A percentile compares a stretch with the other conserved stretches of the same genome.
phyloP scores from a whole-genome alignment of 2,888 invertebrate genomes.

The Uropetala carovei region DNA sequence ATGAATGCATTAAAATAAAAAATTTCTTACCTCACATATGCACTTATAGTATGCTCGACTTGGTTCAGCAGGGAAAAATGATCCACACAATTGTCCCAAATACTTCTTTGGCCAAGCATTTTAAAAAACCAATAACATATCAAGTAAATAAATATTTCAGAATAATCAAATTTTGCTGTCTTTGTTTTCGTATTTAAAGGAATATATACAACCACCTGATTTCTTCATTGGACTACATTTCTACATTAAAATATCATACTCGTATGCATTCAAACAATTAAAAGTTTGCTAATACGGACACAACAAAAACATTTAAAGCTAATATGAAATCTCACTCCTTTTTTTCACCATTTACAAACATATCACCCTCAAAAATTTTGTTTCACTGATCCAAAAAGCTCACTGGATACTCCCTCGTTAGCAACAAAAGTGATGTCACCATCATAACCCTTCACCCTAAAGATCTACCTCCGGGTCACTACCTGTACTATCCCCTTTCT shows the following conservation, averaged over 20 bases:
- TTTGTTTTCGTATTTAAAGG: slow-evolving; percentile 16
- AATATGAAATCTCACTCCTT: slow-evolving; percentile 56
- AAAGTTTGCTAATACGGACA: slow-evolving; percentile 39
- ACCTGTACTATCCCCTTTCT: slow-evolving; percentile 51
- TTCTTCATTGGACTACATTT: slow-evolving; percentile 31
- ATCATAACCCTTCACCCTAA: background rate
- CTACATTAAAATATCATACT: slow-evolving; percentile 50
- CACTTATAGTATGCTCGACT: slow-evolving; percentile 36
- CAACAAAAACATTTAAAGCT: slow-evolving; percentile 59
- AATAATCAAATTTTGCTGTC: slow-evolving; percentile 39
- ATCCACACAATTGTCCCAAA: slow-evolving; percentile 44
- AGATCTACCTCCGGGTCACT: slow-evolving; percentile 61
- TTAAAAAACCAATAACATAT: slow-evolving; percentile 44
- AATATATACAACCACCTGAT: slow-evolving; percentile 40
- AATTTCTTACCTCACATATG: slow-evolving; percentile 39
- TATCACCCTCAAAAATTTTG: slow-evolving; percentile 48
- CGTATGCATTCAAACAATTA: slow-evolving; percentile 31
- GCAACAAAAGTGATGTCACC: background rate
- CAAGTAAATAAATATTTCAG: slow-evolving; percentile 55
- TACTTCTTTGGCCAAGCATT: slow-evolving; percentile 55
- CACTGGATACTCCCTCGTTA: slow-evolving; percentile 45
- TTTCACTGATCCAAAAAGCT: slow-evolving; percentile 30
- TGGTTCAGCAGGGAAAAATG: slow-evolving; percentile 23
- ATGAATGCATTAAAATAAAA: slow-evolving; percentile 9
- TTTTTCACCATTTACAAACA: background rate